These are phyloP conservation scores for Bhutanitis thaidina DNA, from an alignment of 2,888 invertebrate species.

Conservation along the genomic window DNA sequence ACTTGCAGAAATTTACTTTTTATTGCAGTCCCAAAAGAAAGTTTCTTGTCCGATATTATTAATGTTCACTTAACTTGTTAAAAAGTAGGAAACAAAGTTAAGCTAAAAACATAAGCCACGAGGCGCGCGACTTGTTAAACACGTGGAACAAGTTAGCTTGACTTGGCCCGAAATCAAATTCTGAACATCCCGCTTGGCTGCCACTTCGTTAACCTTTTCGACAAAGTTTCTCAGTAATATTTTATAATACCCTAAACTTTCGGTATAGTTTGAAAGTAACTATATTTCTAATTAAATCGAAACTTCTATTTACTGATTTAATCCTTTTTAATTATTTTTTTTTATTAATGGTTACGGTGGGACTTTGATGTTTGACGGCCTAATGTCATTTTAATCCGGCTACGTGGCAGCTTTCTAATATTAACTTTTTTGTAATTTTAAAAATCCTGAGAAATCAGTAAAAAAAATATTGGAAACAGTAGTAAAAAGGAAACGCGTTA, in stretches of 20 bases:
- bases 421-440: no score
- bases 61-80: slow-evolving; percentile 7
- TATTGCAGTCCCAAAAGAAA: neutral
- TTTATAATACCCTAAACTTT: slow-evolving; percentile 20
- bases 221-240: slow-evolving; percentile 7
- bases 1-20: no score
- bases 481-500: no score
- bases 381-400: no score
- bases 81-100: slow-evolving; percentile 5
- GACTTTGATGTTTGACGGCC: no score
- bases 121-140: slow-evolving; percentile 17
- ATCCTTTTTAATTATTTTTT: no score
- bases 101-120: slow-evolving; percentile 14
- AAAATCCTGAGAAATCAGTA: no score
- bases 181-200: slow-evolving; percentile 25
- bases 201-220: slow-evolving; percentile 22
- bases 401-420: no score
- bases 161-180: slow-evolving; percentile 30
- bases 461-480: no score
- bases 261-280: neutral
- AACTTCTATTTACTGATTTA: no score
- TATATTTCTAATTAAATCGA: no score
- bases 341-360: no score
- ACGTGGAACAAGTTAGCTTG: slow-evolving; percentile 14
- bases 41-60: neutral